Base-by-base conservation (phyloP, 2,797 vertebrate genomes). In the Heteromormyrus szaboi region DNA sequence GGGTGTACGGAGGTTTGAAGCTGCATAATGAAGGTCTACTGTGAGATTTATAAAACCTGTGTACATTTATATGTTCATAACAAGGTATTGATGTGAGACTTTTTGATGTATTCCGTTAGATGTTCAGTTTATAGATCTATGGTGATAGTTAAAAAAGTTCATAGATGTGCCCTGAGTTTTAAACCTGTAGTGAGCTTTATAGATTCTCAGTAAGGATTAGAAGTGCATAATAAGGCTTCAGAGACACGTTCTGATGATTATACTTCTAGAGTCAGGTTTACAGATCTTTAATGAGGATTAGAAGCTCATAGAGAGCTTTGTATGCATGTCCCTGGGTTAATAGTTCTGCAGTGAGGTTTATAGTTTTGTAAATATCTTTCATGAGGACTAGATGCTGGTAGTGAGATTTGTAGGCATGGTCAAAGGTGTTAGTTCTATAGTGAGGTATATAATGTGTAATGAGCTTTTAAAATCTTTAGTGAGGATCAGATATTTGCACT, bases 251-350 rank as follows among this genome's bases (percentile, higher is more conserved):
- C n/a, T 48, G 44, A 51, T 51, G 9, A 46, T 84, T 84, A 79
- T 79, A 79, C 37, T 79, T 51, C 22, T 84, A 84, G n/a, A 84
- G 46, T 25, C 44, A 50, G 81, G 48, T 84, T 84, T 84, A 84
- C 48, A 84, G n/a, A 29, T 84, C 72, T 79, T 79, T 79, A 79
- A 79, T 44, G 41, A 46, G 41, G 72, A 79, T 79, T 79, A 79
- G 72, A 79, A 19, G 37, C 41, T 84, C 48, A 48, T 84, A 84
- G 81, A 12, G n/a, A 84, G 19, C 22, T 84, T 51, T 84, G 48
- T 12, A 84, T 48, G 48, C 81, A 51, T 84, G 44, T 4, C 44
- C 19, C n/a, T 25, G n/a, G 81, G 48, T 84, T 48, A 12, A 48
- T 5, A 84, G 48, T 12, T 84, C 48, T 84, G 46, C 44, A 29